Evolutionary conservation across 2,113 vertebrate species (phyloP).

Genomic region (Phylloscopus trochilus): DNA sequence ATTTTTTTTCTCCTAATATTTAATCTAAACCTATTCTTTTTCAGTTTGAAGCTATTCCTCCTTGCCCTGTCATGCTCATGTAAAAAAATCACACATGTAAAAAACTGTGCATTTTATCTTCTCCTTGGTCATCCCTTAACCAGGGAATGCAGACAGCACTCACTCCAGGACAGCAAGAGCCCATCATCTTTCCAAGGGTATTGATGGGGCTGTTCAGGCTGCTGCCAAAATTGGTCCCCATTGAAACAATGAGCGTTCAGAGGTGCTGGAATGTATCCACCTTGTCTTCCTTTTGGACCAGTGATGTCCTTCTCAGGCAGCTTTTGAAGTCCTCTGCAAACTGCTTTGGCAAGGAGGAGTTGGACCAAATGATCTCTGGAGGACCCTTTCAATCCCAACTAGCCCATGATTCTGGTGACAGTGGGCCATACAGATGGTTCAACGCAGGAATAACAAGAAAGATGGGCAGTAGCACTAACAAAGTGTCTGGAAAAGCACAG

Average conservation of each 20-base stretch:
- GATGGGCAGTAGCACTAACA: rapidly evolving
- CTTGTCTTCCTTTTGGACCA: neutral
- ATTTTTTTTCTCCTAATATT: neutral
- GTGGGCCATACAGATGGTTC: neutral
- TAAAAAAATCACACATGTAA: neutral
- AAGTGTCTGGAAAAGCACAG: neutral
- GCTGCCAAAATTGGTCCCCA: neutral
- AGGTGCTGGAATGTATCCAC: neutral
- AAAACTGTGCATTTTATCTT: neutral
- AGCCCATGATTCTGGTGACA: neutral
- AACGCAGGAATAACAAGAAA: neutral
- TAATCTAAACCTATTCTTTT: neutral
- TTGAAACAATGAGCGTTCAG: neutral
- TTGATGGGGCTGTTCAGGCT: neutral
- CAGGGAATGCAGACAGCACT: neutral
- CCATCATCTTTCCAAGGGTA: neutral
- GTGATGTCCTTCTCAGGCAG: neutral
- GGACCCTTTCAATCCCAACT: neutral
- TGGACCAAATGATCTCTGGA: neutral
- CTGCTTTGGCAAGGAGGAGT: neutral
- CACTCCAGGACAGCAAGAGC: neutral
- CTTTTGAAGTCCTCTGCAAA: neutral
- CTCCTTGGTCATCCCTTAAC: neutral
- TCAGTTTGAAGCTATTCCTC: neutral
- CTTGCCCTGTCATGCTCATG: rapidly evolving